Evolutionary conservation across 2,888 invertebrate species (phyloP), one percentile per base, ranked within the genome.

Genomic region (Athetis lepigone): DNA sequence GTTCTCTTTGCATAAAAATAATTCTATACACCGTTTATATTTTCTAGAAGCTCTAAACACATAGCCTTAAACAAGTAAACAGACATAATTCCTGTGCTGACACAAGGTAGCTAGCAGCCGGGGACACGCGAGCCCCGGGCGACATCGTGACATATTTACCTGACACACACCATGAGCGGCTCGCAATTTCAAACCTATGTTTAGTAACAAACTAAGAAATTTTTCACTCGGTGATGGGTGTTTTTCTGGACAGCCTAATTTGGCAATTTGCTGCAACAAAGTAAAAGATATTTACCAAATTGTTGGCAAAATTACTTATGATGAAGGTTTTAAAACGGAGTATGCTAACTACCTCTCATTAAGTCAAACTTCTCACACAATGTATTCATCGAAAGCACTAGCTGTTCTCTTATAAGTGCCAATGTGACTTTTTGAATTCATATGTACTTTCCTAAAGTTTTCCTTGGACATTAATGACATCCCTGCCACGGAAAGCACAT

Each of bases 111-210:
- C 42, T 43, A 52, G 37, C 47, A 39, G 25, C 6, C 29, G 47
- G 13, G 9, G 13, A 51, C 65, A 65, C 69, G 77, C 69, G 39
- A 65, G 63, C 77, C 69, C 19, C 59, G 7, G 59, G 79, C 79
- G 29, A 46, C 37, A 51, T 4, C 16, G 4, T 46, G 64, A 72
- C 64, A 60, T 75, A 49, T 68, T 73, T 68, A 79, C 76, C 57
- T 68, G 65, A 69, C 76, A 66, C 58, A 46, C 57, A 66, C 58
- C 42, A 57, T 54, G 29, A 18, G 40, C 55, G n/a, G 47, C 49
- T 33, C 11, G 60, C 47, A 58, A 61, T 55, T 56, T 60, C 9
- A 58, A 39, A 50, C 40, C 11, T 37, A 47, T 49, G 5, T 29
- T 29, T 13, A 23, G 7, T 37, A 21, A 27, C 6, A 36, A n/a